Base-by-base conservation (phyloP, 2,113 vertebrate species). In the Accipiter cooperii region DNA sequence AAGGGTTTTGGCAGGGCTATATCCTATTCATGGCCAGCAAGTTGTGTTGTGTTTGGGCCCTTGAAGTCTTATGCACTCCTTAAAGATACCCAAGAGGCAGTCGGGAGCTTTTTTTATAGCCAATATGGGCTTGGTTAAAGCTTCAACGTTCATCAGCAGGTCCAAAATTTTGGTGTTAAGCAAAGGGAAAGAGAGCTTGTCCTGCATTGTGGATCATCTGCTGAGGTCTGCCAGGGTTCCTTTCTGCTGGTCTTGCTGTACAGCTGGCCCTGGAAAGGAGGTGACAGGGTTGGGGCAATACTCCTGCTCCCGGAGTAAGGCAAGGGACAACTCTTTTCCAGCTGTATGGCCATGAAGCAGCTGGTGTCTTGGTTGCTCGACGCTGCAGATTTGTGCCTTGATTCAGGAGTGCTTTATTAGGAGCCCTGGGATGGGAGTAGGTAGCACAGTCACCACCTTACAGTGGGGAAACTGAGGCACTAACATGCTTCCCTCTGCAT, bases 1-100 rank as follows among this genome's bases (percentile, higher is more conserved):
- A 34, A 90, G 19, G 13, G 22, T 96, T 96, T 96, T 96, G 91
- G 89, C 95, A 95, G 74, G 29, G 34, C 20, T 17, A 10, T 55
- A 80, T n/a, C 58, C 70, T 71, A 8, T 70, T 75, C 13, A 5
- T 84, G 86, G 78, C 89, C 90, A 96, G 70, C 36, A 86, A 89
- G 33, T 79, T 63, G 33, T 54, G n/a, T 57, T 86, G n/a, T 4
- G 5, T 92, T 90, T 61, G 80, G 36, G 21, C 34, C 63, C 47
- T 85, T 11, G 2, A 74, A 93, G 42, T 49, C 89, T 77, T 84
- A 17, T 19, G 8, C 40, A 46, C 21, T 93, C 22, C 76, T 92
- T 93, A 95, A 93, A 90, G 77, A 89, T 26, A 73, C 64, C 57
- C 75, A 90, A 81, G 93, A 89, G 94, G 49, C 66, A 69, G 13